phyloP scores from a whole-genome alignment of 2,888 invertebrate genomes.

The Athalia rosae region DNA sequence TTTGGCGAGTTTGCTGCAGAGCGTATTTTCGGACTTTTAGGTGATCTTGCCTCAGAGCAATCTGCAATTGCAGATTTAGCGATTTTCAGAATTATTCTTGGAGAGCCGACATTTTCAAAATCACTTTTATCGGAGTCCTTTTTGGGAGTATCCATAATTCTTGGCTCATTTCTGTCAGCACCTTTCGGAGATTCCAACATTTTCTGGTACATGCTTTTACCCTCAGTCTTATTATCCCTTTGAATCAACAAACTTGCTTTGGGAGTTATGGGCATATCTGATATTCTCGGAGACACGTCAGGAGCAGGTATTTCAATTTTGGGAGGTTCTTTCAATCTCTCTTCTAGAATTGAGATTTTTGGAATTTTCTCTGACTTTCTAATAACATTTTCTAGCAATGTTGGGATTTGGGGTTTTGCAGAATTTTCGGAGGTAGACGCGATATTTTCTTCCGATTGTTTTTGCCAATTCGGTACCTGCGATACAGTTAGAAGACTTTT shows the following conservation, averaged over 20 bases:
- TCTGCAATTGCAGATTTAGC: constrained; percentile 70
- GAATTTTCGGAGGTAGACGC: constrained; percentile 20
- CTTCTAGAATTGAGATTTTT: constrained; percentile 66
- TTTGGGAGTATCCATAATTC: constrained; percentile 62
- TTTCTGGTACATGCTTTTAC: constrained; percentile 54
- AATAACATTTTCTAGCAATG: constrained; percentile 50
- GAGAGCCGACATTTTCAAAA: constrained; percentile 69
- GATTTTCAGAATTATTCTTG: constrained; percentile 70
- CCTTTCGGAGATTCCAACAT: constrained; percentile 63
- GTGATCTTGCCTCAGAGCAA: constrained; percentile 69
- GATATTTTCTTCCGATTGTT: constrained; percentile 11
- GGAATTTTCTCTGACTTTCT: constrained; percentile 58
- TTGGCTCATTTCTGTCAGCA: constrained; percentile 56
- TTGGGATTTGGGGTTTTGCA: not conserved
- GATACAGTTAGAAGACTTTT: constrained; percentile 38
- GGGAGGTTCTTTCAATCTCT: constrained; percentile 67
- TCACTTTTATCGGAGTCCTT: constrained; percentile 66
- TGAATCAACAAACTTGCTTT: constrained; percentile 66
- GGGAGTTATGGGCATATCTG: constrained; percentile 59
- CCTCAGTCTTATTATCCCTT: constrained; percentile 59
- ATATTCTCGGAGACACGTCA: constrained; percentile 56
- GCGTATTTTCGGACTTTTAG: constrained; percentile 70
- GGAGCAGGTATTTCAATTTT: constrained; percentile 67
- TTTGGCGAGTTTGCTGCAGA: constrained; percentile 70
- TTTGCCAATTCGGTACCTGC: constrained; percentile 10